Evolutionary conservation across 2,888 invertebrate species (phyloP).

Genomic region (Ormia ochracea): DNA sequence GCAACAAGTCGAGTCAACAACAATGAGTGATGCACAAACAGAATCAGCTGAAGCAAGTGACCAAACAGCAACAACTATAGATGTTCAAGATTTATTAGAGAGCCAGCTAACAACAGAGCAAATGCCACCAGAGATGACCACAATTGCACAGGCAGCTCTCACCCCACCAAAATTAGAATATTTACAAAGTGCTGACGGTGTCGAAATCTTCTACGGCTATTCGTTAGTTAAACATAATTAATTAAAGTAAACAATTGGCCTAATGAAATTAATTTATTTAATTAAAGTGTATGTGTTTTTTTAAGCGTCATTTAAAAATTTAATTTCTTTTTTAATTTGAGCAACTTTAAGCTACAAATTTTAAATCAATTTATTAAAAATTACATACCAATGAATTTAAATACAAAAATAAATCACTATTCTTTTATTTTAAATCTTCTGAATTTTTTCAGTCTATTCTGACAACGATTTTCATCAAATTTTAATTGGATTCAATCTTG

Average conservation of each 20-base stretch:
- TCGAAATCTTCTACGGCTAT: constrained; percentile 72
- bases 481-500: too few species aligned
- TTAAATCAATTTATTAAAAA: too few species aligned
- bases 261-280: constrained; percentile 30
- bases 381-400: too few species aligned
- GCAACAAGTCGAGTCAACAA: constrained; percentile 46
- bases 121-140: not conserved
- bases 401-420: too few species aligned
- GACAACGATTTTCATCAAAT: too few species aligned
- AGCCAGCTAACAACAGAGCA: constrained; percentile 16
- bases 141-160: constrained; percentile 45
- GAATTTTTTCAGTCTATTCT: too few species aligned
- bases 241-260: not conserved
- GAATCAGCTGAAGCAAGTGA: not conserved
- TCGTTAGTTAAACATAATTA: constrained; percentile 68
- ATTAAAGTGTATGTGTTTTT: too few species aligned
- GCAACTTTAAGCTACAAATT: too few species aligned
- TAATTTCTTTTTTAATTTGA: too few species aligned
- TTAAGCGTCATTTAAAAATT: too few species aligned
- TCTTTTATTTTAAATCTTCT: too few species aligned
- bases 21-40: too few species aligned
- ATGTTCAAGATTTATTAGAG: not conserved
- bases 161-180: constrained; percentile 68
- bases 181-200: constrained; percentile 70
- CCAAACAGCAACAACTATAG: not conserved